Evolutionary conservation across 2,797 vertebrate genomes (phyloP).

Genomic region (Ctenochaetus hawaiiensis): DNA sequence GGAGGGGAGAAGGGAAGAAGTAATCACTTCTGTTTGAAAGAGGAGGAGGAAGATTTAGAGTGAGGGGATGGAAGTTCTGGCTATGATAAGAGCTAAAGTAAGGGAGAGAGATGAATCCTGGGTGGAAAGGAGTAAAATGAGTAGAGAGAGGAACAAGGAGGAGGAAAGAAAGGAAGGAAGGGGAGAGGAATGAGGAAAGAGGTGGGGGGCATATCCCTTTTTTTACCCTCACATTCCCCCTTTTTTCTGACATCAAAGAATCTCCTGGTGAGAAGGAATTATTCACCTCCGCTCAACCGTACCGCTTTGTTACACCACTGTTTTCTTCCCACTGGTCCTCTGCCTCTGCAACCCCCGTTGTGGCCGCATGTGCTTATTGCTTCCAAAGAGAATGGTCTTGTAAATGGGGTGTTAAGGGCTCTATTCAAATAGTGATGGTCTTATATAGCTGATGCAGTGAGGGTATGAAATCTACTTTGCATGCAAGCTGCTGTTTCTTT

Average conservation of each 20-base stretch:
- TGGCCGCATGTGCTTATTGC: slow-evolving; percentile 33
- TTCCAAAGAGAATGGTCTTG: slow-evolving; percentile 33
- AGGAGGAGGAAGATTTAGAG: slow-evolving; percentile 8
- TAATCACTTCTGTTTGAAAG: slow-evolving; percentile 11
- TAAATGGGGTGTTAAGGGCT: slow-evolving; percentile 35
- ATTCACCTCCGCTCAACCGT: slow-evolving; percentile 70
- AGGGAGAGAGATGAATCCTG: slow-evolving; percentile 17
- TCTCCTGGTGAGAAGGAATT: slow-evolving; percentile 71
- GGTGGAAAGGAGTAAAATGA: slow-evolving; percentile 30
- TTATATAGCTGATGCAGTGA: slow-evolving; percentile 2
- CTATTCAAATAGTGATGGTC: slow-evolving; percentile 4
- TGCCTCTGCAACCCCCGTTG: slow-evolving; percentile 44
- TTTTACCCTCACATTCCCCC: slow-evolving; percentile 59
- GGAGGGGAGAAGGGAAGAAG: slow-evolving; percentile 10
- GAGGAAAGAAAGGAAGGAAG: slow-evolving; percentile 20
- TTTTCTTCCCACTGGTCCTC: slow-evolving; percentile 33
- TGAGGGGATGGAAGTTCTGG: slow-evolving; percentile 20
- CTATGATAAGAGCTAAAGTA: slow-evolving; percentile 23
- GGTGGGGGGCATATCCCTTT: slow-evolving; percentile 28
- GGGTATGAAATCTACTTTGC: background rate
- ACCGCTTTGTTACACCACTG: slow-evolving; percentile 44
- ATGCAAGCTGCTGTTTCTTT: slow-evolving; percentile 4
- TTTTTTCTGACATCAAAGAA: slow-evolving; percentile 77
- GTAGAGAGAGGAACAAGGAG: slow-evolving; percentile 19
- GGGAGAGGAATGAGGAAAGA: slow-evolving; percentile 18